phyloP scores from a whole-genome alignment of 1,140 invertebrate species.

The Anadara kagoshimensis region DNA sequence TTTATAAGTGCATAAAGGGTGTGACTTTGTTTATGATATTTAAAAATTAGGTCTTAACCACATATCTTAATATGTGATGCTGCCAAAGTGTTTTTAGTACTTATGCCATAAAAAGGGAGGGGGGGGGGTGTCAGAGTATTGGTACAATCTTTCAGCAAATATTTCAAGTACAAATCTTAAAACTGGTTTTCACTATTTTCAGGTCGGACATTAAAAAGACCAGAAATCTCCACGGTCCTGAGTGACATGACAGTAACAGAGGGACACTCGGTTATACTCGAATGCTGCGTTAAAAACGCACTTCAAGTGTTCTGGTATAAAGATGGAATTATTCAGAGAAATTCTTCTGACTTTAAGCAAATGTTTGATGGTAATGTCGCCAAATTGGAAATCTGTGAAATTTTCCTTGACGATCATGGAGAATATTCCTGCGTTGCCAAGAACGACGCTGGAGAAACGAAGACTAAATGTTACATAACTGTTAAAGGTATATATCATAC shows the following conservation, averaged over 20 bases:
- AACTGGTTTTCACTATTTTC: background rate
- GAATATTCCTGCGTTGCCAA: constrained; percentile 57
- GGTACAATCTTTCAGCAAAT: no score
- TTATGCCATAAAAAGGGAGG: no score
- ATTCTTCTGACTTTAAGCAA: constrained; percentile 62
- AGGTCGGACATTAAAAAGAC: constrained; percentile 40
- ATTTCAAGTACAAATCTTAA: no score
- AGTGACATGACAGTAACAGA: constrained; percentile 52
- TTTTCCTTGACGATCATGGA: constrained; percentile 62
- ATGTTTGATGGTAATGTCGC: constrained; percentile 58
- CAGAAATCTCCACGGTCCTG: constrained; percentile 44
- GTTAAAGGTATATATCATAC: constrained; percentile 51
- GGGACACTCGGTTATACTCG: constrained; percentile 52
- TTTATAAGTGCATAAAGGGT: no score
- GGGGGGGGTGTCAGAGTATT: no score
- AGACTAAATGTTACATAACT: constrained; percentile 47
- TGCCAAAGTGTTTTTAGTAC: no score
- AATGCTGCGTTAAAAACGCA: constrained; percentile 49
- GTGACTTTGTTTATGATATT: no score
- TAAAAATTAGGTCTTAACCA: no score
- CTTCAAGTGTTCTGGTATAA: constrained; percentile 60
- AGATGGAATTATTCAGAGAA: constrained; percentile 54
- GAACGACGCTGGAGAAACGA: constrained; percentile 55
- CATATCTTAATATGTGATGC: no score
- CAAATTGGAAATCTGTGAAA: constrained; percentile 58